phyloP scores from a whole-genome alignment of 2,113 vertebrate species.

The Paramisgurnus dabryanus region DNA sequence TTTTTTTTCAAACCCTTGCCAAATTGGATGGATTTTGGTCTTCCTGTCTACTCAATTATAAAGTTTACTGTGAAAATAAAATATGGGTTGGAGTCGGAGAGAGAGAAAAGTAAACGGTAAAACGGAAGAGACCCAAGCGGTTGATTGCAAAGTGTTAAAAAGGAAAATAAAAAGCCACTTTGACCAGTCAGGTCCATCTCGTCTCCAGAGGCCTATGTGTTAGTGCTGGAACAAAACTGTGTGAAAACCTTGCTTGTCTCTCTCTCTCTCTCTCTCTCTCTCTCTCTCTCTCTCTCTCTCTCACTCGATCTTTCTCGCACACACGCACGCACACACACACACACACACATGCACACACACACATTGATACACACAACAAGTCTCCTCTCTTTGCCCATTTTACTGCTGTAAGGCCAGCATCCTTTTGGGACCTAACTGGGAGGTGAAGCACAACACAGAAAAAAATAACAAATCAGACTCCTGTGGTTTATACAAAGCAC shows the following conservation, averaged over 20 bases:
- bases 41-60: conserved; percentile 41
- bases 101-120: background rate
- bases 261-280: background rate
- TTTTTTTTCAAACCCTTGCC: conserved; percentile 47
- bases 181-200: background rate
- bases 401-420: conserved; percentile 36
- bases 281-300: no score
- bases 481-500: background rate
- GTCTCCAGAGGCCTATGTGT: conserved; percentile 18
- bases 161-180: background rate
- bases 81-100: background rate
- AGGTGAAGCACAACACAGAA: background rate
- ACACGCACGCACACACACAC: no score
- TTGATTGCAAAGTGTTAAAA: conserved; percentile 1
- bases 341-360: no score
- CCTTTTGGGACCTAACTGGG: background rate
- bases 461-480: background rate
- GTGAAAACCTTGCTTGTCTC: conserved; percentile 21
- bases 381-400: conserved; percentile 18
- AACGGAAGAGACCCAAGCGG: background rate
- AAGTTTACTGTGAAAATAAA: background rate
- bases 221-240: conserved; percentile 5
- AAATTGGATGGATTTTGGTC: conserved; percentile 56
- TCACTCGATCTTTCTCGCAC: no score
- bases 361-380: no score